These are phyloP conservation scores for Leuciscus waleckii DNA, from an alignment of 2,797 vertebrate species.

Conservation along the genomic window DNA sequence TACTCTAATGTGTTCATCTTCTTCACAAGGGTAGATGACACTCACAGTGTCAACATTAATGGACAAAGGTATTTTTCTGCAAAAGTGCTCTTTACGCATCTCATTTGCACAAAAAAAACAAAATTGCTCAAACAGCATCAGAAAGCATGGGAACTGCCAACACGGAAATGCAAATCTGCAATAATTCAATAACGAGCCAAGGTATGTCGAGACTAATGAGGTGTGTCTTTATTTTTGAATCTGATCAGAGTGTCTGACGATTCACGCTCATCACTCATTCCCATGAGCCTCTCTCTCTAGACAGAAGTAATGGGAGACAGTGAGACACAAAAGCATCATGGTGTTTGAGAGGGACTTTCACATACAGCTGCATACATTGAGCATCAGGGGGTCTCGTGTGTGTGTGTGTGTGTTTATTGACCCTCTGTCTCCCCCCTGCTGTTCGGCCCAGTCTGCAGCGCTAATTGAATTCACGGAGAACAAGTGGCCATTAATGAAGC, in stretches of 20 bases:
- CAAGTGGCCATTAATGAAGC: conserved; percentile 46
- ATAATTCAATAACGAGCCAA: neutral
- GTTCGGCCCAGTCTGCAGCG: neutral
- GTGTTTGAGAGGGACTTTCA: conserved; percentile 28
- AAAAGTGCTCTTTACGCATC: neutral
- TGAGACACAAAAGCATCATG: conserved; percentile 27
- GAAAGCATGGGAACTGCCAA: conserved; percentile 1
- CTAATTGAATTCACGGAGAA: conserved; percentile 47
- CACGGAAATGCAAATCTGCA: neutral
- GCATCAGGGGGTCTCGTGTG: conserved; percentile 29
- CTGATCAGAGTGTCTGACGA: neutral
- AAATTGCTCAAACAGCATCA: neutral
- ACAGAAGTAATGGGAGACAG: conserved; percentile 27
- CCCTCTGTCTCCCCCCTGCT: neutral
- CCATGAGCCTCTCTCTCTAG: conserved; percentile 21
- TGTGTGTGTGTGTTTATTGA: conserved; percentile 42
- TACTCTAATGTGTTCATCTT: neutral
- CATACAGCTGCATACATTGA: conserved; percentile 29
- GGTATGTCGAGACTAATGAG: neutral
- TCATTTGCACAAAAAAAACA: neutral
- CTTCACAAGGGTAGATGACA: neutral
- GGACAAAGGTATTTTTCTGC: neutral
- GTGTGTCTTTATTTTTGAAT: neutral
- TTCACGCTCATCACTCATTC: conserved; percentile 16
- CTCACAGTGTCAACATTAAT: neutral